Conservation (phyloP, 1,140 invertebrate species). For the Liolophura sinensis region DNA sequence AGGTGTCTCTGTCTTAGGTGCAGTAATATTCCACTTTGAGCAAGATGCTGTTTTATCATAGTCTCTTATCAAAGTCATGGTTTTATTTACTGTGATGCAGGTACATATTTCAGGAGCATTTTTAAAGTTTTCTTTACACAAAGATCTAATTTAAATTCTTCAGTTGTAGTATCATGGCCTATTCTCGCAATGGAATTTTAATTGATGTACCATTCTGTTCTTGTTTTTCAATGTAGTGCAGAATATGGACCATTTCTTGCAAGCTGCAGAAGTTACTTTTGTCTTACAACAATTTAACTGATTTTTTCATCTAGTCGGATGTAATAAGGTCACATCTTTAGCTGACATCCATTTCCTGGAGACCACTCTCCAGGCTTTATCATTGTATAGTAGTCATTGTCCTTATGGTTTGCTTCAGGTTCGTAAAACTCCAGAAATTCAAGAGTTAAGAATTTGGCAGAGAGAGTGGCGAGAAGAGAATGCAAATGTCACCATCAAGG, state of each 20-base stretch:
- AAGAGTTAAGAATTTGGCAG: constrained; percentile 58
- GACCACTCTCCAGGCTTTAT: background rate
- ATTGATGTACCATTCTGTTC: too few relatives aligned
- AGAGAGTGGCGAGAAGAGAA: constrained; percentile 55
- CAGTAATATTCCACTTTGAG: too few relatives aligned
- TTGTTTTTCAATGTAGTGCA: background rate
- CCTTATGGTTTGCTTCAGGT: constrained; percentile 29
- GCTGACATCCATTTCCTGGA: background rate
- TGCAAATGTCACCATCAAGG: constrained; percentile 40
- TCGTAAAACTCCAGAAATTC: constrained; percentile 49
- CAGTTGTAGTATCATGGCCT: too few relatives aligned
- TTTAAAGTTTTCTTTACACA: too few relatives aligned
- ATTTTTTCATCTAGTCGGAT: background rate
- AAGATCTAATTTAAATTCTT: too few relatives aligned
- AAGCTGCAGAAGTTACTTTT: background rate
- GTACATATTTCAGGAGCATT: too few relatives aligned
- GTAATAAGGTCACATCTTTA: background rate
- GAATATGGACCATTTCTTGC: background rate
- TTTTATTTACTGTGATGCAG: too few relatives aligned
- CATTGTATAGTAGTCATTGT: constrained; percentile 1
- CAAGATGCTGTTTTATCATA: too few relatives aligned
- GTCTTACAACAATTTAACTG: background rate
- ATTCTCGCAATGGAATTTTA: too few relatives aligned
- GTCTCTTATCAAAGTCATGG: background rate
- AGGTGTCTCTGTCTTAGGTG: too few relatives aligned